Conservation (phyloP, 2,797 vertebrate species). For the Darevskia nairensis region DNA sequence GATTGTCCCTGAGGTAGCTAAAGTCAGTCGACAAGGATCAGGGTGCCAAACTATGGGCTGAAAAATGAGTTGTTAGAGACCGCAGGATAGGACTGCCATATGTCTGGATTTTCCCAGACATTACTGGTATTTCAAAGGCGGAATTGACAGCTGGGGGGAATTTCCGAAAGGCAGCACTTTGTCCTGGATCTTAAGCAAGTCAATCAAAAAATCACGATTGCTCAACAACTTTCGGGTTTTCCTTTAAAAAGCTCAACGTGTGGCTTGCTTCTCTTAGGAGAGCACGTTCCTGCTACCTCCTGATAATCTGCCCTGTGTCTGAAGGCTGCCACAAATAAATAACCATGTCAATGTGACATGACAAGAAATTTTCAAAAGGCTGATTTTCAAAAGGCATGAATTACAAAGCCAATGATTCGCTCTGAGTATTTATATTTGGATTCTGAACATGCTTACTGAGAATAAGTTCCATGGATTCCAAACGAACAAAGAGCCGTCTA, state of each 20-base stretch:
- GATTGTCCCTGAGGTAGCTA: neutral
- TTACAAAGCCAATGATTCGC: neutral
- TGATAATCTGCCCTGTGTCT: neutral
- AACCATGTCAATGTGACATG: constrained; percentile 15
- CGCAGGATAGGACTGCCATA: neutral
- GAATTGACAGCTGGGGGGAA: too few relatives aligned
- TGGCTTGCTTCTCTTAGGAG: neutral
- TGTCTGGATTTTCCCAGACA: too few relatives aligned
- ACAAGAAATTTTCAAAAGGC: constrained; percentile 16
- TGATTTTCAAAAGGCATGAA: neutral
- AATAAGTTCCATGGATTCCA: neutral
- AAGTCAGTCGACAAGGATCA: neutral
- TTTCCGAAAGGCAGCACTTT: too few relatives aligned
- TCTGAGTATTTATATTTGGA: neutral
- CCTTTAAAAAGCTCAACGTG: neutral
- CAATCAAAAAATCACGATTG: too few relatives aligned
- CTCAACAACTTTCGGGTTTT: too few relatives aligned
- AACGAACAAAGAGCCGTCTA: neutral
- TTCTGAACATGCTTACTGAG: neutral
- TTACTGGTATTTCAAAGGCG: too few relatives aligned
- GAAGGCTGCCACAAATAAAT: neutral
- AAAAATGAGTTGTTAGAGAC: neutral
- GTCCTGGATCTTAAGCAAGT: too few relatives aligned
- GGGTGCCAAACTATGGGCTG: neutral
- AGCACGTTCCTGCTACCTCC: neutral